A percentile compares a stretch with the other conserved stretches of the same genome.
These are phyloP conservation scores for Bubo blakistoni DNA, from an alignment of 2,113 vertebrate genomes.

Conservation along the genomic window DNA sequence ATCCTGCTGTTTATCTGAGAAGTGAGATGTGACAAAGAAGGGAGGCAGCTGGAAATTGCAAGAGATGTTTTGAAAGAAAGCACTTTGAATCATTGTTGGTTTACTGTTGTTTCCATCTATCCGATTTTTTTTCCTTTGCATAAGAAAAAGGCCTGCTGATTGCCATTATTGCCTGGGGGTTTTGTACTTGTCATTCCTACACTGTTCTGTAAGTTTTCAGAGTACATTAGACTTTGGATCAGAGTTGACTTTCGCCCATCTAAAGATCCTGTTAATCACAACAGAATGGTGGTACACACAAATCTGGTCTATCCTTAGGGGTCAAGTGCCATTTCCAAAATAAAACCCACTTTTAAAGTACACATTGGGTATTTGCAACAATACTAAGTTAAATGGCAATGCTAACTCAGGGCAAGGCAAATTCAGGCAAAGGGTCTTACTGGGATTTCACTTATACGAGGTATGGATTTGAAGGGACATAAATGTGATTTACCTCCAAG, in stretches of 20 bases:
- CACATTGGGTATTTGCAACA: neutral
- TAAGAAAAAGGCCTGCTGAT: neutral
- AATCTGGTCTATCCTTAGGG: neutral
- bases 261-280: neutral
- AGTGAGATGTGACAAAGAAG: neutral
- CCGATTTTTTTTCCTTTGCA: neutral
- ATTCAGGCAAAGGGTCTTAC: neutral
- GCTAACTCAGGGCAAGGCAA: neutral
- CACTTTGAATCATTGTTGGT: neutral
- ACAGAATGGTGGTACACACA: neutral
- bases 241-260: neutral
- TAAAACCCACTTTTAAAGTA: neutral
- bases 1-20: neutral
- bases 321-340: neutral
- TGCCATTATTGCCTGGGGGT: neutral
- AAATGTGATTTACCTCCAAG: constrained; percentile 15
- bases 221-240: neutral
- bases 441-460: neutral
- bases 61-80: neutral
- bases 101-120: neutral
- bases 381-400: neutral
- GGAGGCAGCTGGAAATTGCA: constrained; percentile 8
- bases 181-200: neutral
- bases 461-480: neutral
- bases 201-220: neutral